These are phyloP conservation scores for Tanypteryx hageni DNA, from an alignment of 2,888 invertebrate genomes.

Conservation along the genomic window DNA sequence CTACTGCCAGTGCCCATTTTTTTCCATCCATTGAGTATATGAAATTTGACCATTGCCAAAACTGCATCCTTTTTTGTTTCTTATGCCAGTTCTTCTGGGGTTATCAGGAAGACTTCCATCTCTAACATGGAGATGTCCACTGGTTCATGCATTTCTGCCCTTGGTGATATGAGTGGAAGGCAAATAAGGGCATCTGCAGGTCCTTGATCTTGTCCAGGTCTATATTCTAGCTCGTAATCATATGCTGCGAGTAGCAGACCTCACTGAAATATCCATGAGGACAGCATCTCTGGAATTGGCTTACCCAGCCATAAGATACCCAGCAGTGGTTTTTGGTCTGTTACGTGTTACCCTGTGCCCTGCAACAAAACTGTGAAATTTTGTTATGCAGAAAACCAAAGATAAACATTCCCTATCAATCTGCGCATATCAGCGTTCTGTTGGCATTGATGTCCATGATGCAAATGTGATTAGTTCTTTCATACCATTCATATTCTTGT, in stretches of 20 bases:
- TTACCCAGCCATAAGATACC: not conserved
- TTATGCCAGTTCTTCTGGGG: not conserved
- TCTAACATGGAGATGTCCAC: too few relatives aligned
- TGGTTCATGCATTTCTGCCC: not conserved
- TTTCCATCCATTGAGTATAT: not conserved
- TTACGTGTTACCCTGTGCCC: too few relatives aligned
- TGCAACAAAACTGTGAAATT: too few relatives aligned
- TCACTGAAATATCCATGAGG: not conserved
- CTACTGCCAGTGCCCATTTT: too few relatives aligned
- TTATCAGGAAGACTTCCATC: not conserved
- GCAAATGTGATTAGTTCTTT: too few relatives aligned
- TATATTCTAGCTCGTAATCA: not conserved
- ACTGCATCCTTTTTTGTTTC: not conserved
- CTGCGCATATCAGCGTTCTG: too few relatives aligned
- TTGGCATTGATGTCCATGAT: too few relatives aligned
- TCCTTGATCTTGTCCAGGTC: not conserved
- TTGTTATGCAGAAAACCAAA: too few relatives aligned
- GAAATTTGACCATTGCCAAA: not conserved
- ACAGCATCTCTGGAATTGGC: not conserved
- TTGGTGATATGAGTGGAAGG: not conserved
- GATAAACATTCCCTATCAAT: too few relatives aligned
- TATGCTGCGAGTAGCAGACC: not conserved
- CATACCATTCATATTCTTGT: too few relatives aligned
- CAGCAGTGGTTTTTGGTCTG: too few relatives aligned
- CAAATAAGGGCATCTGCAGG: not conserved